These are phyloP conservation scores for Periophthalmodon schlosseri DNA, from an alignment of 2,113 vertebrate genomes.

Conservation along the genomic window DNA sequence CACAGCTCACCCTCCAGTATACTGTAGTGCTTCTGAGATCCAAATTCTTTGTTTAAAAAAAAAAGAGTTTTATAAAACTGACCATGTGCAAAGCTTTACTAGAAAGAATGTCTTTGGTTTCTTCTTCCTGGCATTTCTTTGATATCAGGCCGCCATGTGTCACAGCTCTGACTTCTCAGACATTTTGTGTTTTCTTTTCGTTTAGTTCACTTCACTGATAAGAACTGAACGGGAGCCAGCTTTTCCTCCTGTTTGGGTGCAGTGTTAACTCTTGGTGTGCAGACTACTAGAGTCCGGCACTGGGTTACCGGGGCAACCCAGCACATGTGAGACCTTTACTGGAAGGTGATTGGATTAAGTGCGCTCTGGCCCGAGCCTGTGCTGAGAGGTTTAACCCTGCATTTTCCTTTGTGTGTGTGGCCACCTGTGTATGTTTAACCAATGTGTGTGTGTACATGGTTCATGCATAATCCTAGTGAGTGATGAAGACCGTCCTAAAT, in stretches of 20 bases:
- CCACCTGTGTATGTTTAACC: background rate
- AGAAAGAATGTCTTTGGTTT: background rate
- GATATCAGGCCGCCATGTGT: slow-evolving; percentile 10
- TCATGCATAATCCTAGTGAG: slow-evolving; percentile 36
- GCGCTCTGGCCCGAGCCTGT: slow-evolving; percentile 30
- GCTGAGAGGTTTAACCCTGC: slow-evolving; percentile 58
- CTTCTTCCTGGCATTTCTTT: slow-evolving; percentile 7
- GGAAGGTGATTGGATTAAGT: slow-evolving; percentile 60
- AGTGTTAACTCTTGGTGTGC: slow-evolving; percentile 15
- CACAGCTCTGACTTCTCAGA: slow-evolving; percentile 1
- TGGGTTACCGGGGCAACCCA: slow-evolving; percentile 66
- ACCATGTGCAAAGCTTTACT: background rate
- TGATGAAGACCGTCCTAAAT: slow-evolving; percentile 38
- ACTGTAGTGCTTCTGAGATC: background rate
- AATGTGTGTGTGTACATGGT: slow-evolving; percentile 18
- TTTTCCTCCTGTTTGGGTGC: slow-evolving; percentile 18
- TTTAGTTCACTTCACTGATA: slow-evolving; percentile 30
- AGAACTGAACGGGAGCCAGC: slow-evolving; percentile 10
- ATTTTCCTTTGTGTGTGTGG: slow-evolving; percentile 10
- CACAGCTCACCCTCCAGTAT: background rate
- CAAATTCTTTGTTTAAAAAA: background rate
- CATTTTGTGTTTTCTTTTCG: slow-evolving; percentile 6
- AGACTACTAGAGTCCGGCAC: slow-evolving; percentile 11
- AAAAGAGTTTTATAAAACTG: background rate
- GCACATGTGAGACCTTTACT: slow-evolving; percentile 50